Evolutionary conservation across 2,888 invertebrate species (phyloP), one percentile per base, ranked within the genome.

Genomic region (Polydrusus cervinus): DNA sequence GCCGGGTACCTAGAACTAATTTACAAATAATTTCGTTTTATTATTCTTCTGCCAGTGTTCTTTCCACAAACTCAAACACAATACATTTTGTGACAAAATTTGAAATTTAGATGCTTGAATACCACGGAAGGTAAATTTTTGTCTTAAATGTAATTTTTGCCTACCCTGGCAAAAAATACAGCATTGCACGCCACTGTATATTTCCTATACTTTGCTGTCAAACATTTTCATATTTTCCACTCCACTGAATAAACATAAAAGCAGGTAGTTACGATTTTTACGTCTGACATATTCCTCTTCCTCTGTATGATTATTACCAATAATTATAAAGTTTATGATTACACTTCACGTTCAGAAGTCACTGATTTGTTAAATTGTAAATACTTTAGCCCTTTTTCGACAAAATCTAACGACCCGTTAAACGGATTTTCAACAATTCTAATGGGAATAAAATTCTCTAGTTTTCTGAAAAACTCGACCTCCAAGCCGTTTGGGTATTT

Each of bases 401-500:
- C 25, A 53, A 55, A 67, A 68, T 25, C 14, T 49, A 49, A 30
- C 34, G 25, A 51, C 34, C 66, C 53, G 51, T 53, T 18, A 66
- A 57, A 69, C 43, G 9, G n/a, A n/a, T n/a, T 57, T 25, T 14
- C 14, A 57, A 47, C 38, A 69, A 49, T 69, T 69, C 38, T 38
- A 45, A 49, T 69, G 69, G 69, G 69, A 69, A 69, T 16, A 13
- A 13, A 51, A 13, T 79, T 79, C 80, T 79, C 82, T 82, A 80
- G 81, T 77, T 83, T 83, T 43, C 18, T 43, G 10, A 20, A 69
- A 60, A 60, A 57, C 40, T 62, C 14, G 79, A 80, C 80, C 79
- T 80, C 78, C 79, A 79, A 79, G 78, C 79, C 81, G 81, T 83
- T 83, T 80, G 81, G 78, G 80, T 81, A 82, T 82, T 83, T 83